A percentile compares a stretch with the other conserved stretches of the same genome.
phyloP scores from a whole-genome alignment of 2,797 vertebrate species.

The Esox lucius region DNA sequence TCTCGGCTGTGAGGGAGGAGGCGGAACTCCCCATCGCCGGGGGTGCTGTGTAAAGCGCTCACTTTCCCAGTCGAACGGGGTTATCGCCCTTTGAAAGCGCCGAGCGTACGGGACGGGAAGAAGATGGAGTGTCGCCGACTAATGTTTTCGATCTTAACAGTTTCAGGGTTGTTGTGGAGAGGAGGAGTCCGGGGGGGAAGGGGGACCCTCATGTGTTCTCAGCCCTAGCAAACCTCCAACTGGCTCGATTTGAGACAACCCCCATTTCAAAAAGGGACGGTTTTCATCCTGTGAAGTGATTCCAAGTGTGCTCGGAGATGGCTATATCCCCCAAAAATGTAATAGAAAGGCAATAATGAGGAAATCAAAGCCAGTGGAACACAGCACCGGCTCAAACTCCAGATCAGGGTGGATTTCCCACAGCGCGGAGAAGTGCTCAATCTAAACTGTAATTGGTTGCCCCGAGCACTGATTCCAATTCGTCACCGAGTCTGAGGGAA shows the following conservation, averaged over 20 bases:
- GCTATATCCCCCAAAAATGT: background rate
- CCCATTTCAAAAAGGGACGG: slow-evolving; percentile 21
- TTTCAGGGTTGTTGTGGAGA: background rate
- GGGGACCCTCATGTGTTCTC: slow-evolving; percentile 21
- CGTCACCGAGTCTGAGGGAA: slow-evolving; percentile 27
- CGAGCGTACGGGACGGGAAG: background rate
- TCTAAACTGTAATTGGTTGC: slow-evolving; percentile 40
- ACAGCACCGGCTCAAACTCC: slow-evolving; percentile 30
- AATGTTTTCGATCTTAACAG: background rate
- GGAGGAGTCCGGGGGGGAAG: background rate
- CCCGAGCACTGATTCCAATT: slow-evolving; percentile 28
- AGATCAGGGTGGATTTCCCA: slow-evolving; percentile 37
- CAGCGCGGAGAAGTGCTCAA: slow-evolving; percentile 35
- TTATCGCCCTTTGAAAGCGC: background rate
- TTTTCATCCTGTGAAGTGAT: background rate
- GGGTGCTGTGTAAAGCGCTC: slow-evolving; percentile 32
- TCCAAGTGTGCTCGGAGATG: background rate
- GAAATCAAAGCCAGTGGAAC: slow-evolving; percentile 26
- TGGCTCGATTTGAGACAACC: slow-evolving; percentile 9
- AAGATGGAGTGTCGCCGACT: background rate
- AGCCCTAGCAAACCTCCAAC: slow-evolving; percentile 21
- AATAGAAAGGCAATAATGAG: slow-evolving; percentile 22
- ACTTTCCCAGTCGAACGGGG: background rate
- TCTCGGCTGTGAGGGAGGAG: slow-evolving; percentile 92
- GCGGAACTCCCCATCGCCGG: slow-evolving; percentile 96